Evolutionary conservation across 2,888 invertebrate genomes (phyloP).

Genomic region (Hypselothyrea guttata): DNA sequence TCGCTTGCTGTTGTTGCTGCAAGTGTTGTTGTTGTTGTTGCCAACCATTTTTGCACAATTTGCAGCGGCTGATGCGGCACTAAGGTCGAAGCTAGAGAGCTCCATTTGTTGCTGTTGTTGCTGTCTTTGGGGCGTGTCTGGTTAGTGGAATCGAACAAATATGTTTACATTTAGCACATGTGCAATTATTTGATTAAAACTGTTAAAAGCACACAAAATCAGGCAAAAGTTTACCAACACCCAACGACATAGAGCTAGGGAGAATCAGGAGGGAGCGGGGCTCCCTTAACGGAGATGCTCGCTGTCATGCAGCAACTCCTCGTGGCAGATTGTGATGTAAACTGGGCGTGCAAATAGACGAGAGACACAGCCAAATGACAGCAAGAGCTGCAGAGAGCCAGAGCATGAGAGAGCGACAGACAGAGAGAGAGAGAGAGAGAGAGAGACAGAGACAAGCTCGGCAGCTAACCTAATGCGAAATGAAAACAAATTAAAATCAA

Average conservation of each 20-base stretch:
- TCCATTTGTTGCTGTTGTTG: slow-evolving; percentile 16
- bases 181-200: slow-evolving; percentile 82
- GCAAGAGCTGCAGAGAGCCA: not conserved
- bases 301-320: slow-evolving; percentile 31
- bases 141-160: slow-evolving; percentile 81
- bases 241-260: slow-evolving; percentile 24
- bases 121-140: slow-evolving; percentile 61
- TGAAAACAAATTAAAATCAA: slow-evolving; percentile 80
- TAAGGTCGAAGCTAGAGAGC: slow-evolving; percentile 34
- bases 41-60: slow-evolving; percentile 68
- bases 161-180: slow-evolving; percentile 81
- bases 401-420: not conserved
- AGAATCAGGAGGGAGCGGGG: not conserved
- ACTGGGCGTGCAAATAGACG: slow-evolving; percentile 73
- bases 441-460: slow-evolving; percentile 14
- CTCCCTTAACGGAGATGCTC: slow-evolving; percentile 66
- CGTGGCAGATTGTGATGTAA: slow-evolving; percentile 69
- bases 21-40: slow-evolving; percentile 29
- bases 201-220: slow-evolving; percentile 80
- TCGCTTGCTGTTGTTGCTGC: slow-evolving; percentile 7
- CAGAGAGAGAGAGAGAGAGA: not conserved
- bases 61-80: slow-evolving; percentile 45
- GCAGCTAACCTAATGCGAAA: slow-evolving; percentile 76
- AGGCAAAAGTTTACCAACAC: slow-evolving; percentile 75
- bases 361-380: slow-evolving; percentile 3